Base-by-base conservation (phyloP, 2,888 invertebrate genomes). In the Trachelus tabidus region DNA sequence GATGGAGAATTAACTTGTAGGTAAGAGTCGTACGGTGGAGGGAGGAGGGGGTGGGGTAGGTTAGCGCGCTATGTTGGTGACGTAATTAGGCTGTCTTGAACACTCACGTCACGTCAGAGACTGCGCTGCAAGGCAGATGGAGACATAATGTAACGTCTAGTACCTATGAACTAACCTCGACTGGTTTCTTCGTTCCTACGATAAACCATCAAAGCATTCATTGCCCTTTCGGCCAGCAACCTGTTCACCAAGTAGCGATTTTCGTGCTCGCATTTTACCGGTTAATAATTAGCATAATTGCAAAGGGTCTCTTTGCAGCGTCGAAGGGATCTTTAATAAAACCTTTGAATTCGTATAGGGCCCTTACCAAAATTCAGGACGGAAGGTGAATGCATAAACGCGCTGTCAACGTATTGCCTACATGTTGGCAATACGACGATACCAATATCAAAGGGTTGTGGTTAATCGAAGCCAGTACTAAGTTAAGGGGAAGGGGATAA, bases 1-100 rank as follows among this genome's bases (percentile, higher is more conserved):
- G 80, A 79, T 74, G 76, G 81, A 78, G 34, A 34, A 68, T n/a
- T 23, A 15, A 9, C 23, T 9, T 56, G 40, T 23, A 56, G 40
- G 40, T 56, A 56, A 23, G 40, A 56, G 40, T 56, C 0, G 40
- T 23, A 9, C 23, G 40, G 23, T 33, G 33, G 33, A 0, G 33
- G 33, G 33, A 3, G 33, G 33, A 3, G 9, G 40, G 11, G 40
- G 40, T 56, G 40, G 15, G 23, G 71, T 79, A 80, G 83, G 81
- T 80, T 79, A 80, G 82, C 83, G 80, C 81, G 81, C 86, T 86
- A 86, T 88, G 87, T 88, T 88, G 87, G 87, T 88, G 89, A 90
- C 87, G 92, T 93, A 93, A 93, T 93, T 93, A 93, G 92, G 92
- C 92, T 93, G 93, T 93, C 93, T 92, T 89, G 90, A 93, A 92